A percentile compares a stretch with the other conserved stretches of the same genome.
These are phyloP conservation scores for Fulica atra DNA, from an alignment of 2,113 vertebrate species.

Conservation along the genomic window DNA sequence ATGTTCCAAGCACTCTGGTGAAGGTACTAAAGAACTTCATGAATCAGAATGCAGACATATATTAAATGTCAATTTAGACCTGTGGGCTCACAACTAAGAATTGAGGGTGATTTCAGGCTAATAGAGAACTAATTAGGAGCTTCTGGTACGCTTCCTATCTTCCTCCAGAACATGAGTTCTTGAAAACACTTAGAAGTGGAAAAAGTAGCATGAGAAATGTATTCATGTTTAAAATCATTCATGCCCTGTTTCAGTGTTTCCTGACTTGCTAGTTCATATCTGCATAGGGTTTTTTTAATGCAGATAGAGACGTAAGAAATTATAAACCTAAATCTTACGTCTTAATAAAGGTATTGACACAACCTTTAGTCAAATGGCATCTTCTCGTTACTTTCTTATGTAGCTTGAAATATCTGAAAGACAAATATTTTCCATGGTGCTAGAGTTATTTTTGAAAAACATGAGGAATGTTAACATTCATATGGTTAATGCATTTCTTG, in stretches of 20 bases:
- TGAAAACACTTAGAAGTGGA: not conserved
- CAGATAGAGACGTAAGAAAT: not conserved
- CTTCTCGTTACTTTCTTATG: not conserved
- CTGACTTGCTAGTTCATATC: not conserved
- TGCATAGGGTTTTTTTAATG: not conserved
- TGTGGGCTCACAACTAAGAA: not conserved
- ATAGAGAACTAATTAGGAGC: not conserved
- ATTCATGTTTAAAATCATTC: not conserved
- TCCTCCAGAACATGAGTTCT: not conserved
- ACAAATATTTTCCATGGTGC: not conserved
- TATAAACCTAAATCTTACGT: not conserved
- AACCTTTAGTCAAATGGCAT: not conserved
- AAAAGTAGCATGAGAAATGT: not conserved
- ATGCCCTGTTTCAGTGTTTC: not conserved
- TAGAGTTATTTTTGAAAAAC: not conserved
- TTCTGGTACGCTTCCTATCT: not conserved
- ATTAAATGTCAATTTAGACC: not conserved
- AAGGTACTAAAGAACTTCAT: not conserved
- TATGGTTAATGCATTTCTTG: not conserved
- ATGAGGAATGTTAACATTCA: not conserved
- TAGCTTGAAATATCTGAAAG: not conserved
- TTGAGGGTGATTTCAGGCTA: not conserved
- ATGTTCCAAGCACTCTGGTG: not conserved
- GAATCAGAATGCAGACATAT: accelerated
- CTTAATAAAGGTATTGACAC: not conserved